Percentiles rank a stretch among this genome's conserved stretches.
These are phyloP conservation scores for Cotesia congregata DNA, from an alignment of 2,888 invertebrate species.

Conservation along the genomic window DNA sequence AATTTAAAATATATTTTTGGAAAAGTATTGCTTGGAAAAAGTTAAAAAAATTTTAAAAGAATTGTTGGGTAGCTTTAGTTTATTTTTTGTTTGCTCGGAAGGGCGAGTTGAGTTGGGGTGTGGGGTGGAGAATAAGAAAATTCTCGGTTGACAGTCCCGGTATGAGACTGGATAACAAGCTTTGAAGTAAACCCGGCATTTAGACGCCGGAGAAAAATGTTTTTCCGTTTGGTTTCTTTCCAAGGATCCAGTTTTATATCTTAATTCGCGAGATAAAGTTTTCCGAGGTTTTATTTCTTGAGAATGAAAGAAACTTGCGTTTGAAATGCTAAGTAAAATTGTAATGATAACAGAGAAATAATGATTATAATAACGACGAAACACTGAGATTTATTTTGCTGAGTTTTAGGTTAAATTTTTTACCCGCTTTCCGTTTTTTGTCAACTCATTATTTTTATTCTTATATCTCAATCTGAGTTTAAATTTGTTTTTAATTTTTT, in stretches of 20 bases:
- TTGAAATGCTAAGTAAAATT: constrained; percentile 56
- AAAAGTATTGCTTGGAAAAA: constrained; percentile 15
- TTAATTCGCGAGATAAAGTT: constrained; percentile 60
- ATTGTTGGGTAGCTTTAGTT: neutral
- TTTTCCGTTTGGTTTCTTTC: constrained; percentile 59
- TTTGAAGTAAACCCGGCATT: constrained; percentile 66
- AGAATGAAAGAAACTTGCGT: constrained; percentile 46
- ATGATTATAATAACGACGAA: constrained; percentile 25
- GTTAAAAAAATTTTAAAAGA: constrained; percentile 14
- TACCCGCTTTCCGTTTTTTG: neutral
- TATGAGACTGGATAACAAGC: constrained; percentile 62
- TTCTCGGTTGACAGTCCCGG: constrained; percentile 47
- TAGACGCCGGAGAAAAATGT: constrained; percentile 65
- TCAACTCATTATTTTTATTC: neutral
- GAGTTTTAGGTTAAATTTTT: neutral
- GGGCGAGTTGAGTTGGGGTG: constrained; percentile 3
- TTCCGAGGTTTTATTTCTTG: constrained; percentile 55
- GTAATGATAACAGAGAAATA: constrained; percentile 26
- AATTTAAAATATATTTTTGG: constrained; percentile 10
- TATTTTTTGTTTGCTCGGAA: constrained; percentile 25
- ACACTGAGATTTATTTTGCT: constrained; percentile 28
- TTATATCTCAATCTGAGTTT: neutral
- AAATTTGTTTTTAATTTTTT: neutral
- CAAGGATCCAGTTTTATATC: constrained; percentile 51
- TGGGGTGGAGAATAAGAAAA: constrained; percentile 32